phyloP scores from a whole-genome alignment of 1,140 invertebrate genomes.

The Drosophila athabasca region DNA sequence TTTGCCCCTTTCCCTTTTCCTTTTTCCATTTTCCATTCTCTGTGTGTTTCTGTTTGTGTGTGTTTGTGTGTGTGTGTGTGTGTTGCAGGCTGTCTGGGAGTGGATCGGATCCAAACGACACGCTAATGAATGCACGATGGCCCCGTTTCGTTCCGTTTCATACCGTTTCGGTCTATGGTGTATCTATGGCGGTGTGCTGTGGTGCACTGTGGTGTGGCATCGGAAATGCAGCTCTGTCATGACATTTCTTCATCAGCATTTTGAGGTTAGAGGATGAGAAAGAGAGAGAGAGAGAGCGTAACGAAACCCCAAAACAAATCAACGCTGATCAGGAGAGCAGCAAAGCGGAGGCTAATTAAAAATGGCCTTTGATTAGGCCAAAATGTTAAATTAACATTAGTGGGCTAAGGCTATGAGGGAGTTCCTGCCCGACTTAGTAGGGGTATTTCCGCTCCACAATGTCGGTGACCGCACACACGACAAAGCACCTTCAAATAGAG shows the following conservation, averaged over 20 bases:
- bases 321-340: conserved; percentile 42
- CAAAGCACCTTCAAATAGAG: not conserved
- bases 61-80: too few relatives aligned
- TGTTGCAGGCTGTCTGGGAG: not conserved
- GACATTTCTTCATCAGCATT: conserved; percentile 76
- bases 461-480: not conserved
- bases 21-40: not conserved
- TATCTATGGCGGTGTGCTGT: not conserved
- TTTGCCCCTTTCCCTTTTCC: conserved; percentile 19
- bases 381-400: conserved; percentile 57
- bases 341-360: conserved; percentile 66
- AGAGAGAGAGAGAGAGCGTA: too few relatives aligned
- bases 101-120: conserved; percentile 36
- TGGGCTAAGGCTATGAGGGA: conserved; percentile 4
- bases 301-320: conserved; percentile 14
- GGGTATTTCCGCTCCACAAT: too few relatives aligned
- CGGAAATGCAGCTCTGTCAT: conserved; percentile 73
- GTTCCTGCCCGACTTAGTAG: not conserved
- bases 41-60: not conserved
- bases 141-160: conserved; percentile 39
- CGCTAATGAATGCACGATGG: conserved; percentile 59
- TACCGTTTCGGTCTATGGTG: too few relatives aligned
- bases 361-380: conserved; percentile 73
- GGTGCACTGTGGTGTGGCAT: conserved; percentile 16
- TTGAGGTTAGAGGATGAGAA: conserved; percentile 33